These are phyloP conservation scores for Drosophila paranaensis DNA, from an alignment of 2,888 invertebrate genomes.

Conservation along the genomic window DNA sequence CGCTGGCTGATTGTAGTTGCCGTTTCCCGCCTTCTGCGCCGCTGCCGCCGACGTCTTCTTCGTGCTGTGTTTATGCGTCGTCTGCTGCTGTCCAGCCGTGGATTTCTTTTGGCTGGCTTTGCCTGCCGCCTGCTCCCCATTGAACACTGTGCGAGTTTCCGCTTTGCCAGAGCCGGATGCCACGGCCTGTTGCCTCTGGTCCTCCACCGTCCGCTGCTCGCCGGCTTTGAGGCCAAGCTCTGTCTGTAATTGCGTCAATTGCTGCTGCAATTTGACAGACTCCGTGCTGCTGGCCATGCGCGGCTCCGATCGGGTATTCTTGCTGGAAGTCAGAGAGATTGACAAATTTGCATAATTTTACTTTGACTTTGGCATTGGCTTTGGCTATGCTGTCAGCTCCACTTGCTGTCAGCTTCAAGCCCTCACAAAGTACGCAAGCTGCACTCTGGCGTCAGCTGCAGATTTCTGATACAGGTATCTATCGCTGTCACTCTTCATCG, in stretches of 20 bases:
- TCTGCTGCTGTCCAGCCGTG: conserved; percentile 49
- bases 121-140: conserved; percentile 37
- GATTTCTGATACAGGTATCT: neutral
- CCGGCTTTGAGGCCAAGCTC: conserved; percentile 74
- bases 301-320: conserved; percentile 83
- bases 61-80: conserved; percentile 77
- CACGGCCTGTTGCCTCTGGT: conserved; percentile 30
- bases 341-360: conserved; percentile 58
- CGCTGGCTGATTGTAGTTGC: conserved; percentile 69
- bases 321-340: conserved; percentile 65
- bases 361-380: conserved; percentile 30
- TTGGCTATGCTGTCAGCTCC: neutral
- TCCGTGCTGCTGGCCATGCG: conserved; percentile 58
- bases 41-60: conserved; percentile 65
- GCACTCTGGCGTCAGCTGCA: neutral
- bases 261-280: conserved; percentile 83
- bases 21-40: conserved; percentile 82
- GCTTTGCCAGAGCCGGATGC: conserved; percentile 50
- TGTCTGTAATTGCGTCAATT: conserved; percentile 79
- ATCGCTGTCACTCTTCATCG: neutral
- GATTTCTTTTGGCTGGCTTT: conserved; percentile 75
- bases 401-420: neutral
- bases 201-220: conserved; percentile 49
- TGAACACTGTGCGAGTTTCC: conserved; percentile 71
- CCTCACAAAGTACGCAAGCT: neutral